Conservation (phyloP, 2,113 vertebrate species). For the Octodon degus region DNA sequence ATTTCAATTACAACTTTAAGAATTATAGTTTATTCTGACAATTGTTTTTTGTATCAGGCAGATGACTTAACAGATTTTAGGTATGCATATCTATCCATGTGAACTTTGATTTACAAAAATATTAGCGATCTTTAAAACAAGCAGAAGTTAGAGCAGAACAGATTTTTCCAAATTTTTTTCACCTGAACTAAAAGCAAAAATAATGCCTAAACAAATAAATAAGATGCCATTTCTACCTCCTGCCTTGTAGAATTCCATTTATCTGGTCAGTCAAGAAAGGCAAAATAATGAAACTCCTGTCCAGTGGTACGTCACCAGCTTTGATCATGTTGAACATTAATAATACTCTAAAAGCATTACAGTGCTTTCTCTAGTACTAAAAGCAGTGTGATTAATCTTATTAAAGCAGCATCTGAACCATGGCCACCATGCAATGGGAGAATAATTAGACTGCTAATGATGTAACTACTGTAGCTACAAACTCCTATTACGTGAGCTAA, state of each 20-base stretch:
- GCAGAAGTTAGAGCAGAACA: neutral
- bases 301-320: neutral
- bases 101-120: neutral
- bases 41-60: neutral
- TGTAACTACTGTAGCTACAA: slow-evolving; percentile 25
- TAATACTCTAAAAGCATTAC: neutral
- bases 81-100: neutral
- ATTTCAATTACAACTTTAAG: neutral
- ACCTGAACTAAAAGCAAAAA: neutral
- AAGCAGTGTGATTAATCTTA: slow-evolving; percentile 52
- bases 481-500: neutral
- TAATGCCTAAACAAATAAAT: slow-evolving; percentile 9
- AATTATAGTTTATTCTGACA: neutral
- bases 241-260: slow-evolving; percentile 38
- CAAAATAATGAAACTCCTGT: slow-evolving; percentile 26
- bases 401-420: slow-evolving; percentile 63
- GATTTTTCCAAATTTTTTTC: neutral
- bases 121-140: neutral
- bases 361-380: neutral
- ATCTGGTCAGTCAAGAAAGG: slow-evolving; percentile 29
- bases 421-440: neutral
- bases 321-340: neutral
- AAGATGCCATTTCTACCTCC: neutral
- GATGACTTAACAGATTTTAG: slow-evolving; percentile 30
- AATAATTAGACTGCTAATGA: slow-evolving; percentile 47